Evolutionary conservation across 2,113 vertebrate genomes (phyloP).

Genomic region (Callaeas wilsoni): DNA sequence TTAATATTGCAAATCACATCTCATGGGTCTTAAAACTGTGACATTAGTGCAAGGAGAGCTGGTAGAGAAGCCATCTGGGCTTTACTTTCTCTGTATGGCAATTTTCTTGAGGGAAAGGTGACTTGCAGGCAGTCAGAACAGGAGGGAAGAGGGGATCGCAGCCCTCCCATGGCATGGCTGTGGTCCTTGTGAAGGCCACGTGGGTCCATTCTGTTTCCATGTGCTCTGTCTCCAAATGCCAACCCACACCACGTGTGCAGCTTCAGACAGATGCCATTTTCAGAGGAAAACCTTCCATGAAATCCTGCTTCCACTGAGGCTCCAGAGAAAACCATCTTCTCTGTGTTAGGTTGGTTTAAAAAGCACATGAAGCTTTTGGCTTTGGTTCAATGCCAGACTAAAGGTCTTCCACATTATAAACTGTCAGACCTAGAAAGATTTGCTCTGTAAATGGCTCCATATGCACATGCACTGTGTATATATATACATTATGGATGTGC

Average conservation of each 20-base stretch:
- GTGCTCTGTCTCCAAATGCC: neutral
- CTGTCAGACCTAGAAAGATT: neutral
- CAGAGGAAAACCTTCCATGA: neutral
- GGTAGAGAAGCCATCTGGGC: neutral
- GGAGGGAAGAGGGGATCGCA: neutral
- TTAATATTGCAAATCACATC: neutral
- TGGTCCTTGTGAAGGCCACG: rapidly evolving
- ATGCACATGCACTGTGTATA: neutral
- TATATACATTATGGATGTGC: neutral
- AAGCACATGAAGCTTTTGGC: neutral
- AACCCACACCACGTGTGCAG: rapidly evolving
- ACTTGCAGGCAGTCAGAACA: rapidly evolving
- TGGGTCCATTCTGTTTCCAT: neutral
- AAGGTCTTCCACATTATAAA: slow-evolving; percentile 13
- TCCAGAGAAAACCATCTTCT: neutral
- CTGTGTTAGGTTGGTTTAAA: neutral
- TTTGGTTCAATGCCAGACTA: neutral
- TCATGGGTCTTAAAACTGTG: neutral
- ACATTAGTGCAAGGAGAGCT: neutral
- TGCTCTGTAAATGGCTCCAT: slow-evolving; percentile 4
- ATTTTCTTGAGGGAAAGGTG: neutral
- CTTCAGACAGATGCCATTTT: neutral
- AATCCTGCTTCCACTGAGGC: neutral
- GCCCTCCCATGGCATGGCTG: neutral
- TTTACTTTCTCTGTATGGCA: neutral